phyloP scores from a whole-genome alignment of 1,140 invertebrate genomes.

The Sycophila sp. region DNA sequence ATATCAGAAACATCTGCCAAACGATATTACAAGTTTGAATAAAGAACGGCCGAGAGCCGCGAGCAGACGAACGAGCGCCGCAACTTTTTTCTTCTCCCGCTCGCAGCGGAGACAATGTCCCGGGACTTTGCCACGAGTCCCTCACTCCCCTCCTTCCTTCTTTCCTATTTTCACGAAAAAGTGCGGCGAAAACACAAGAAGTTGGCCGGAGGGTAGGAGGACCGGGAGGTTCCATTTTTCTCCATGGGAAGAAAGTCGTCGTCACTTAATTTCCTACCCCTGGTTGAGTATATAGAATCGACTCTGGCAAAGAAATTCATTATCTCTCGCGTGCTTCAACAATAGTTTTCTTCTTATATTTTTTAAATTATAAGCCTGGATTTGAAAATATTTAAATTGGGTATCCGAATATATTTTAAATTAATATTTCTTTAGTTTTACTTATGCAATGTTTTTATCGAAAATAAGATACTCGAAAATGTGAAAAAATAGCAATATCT shows the following conservation, averaged over 20 bases:
- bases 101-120: conserved; percentile 47
- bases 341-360: too few relatives aligned
- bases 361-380: too few relatives aligned
- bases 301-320: too few relatives aligned
- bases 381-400: not conserved
- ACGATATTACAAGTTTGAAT: conserved; percentile 68
- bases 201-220: not conserved
- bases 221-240: conserved; percentile 2
- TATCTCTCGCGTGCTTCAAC: too few relatives aligned
- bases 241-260: not conserved
- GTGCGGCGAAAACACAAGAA: conserved; percentile 29
- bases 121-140: conserved; percentile 34
- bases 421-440: too few relatives aligned
- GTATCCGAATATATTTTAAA: not conserved
- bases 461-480: not conserved
- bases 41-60: conserved; percentile 54
- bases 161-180: too few relatives aligned
- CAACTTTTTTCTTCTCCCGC: conserved; percentile 43
- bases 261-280: conserved; percentile 25
- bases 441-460: not conserved
- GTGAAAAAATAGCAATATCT: not conserved
- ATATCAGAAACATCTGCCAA: conserved; percentile 68
- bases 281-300: not conserved
- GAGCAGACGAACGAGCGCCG: not conserved
- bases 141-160: conserved; percentile 40